These are phyloP conservation scores for Rhadina sibilatrix DNA, from an alignment of 2,113 vertebrate genomes.

Conservation along the genomic window DNA sequence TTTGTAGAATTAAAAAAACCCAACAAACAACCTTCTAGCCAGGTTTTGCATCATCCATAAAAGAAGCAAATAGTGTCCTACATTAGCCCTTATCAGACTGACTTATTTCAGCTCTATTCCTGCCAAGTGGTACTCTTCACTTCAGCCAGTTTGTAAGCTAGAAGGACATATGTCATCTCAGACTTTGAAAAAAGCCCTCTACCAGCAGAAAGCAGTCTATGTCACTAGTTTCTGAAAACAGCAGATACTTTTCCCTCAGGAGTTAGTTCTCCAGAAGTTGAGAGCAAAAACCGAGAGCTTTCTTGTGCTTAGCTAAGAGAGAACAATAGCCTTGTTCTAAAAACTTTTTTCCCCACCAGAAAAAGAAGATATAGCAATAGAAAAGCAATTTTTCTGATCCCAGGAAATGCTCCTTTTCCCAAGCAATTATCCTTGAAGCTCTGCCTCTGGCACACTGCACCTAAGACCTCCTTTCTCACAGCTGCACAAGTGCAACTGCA, in stretches of 20 bases:
- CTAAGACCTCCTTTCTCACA: background rate
- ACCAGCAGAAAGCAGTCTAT: background rate
- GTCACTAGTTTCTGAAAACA: background rate
- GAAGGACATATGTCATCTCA: background rate
- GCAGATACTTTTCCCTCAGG: background rate
- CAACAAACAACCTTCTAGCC: background rate
- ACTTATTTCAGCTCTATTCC: background rate
- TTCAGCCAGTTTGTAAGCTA: background rate
- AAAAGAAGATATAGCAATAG: background rate
- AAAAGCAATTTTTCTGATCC: background rate
- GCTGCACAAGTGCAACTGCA: background rate
- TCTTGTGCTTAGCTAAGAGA: background rate
- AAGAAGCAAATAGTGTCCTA: background rate
- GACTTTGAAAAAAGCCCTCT: background rate
- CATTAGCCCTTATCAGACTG: background rate
- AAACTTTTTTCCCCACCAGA: background rate
- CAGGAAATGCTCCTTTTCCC: background rate
- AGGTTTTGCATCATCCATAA: background rate
- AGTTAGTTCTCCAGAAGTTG: background rate
- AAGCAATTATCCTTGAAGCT: background rate
- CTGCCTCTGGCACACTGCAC: background rate
- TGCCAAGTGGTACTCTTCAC: background rate
- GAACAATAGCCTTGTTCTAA: background rate
- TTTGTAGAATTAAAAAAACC: rapidly evolving
- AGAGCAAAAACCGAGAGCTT: background rate